Evolutionary conservation across 2,888 invertebrate species (phyloP), one percentile per base, ranked within the genome.

Genomic region (Phymatocera aterrima): DNA sequence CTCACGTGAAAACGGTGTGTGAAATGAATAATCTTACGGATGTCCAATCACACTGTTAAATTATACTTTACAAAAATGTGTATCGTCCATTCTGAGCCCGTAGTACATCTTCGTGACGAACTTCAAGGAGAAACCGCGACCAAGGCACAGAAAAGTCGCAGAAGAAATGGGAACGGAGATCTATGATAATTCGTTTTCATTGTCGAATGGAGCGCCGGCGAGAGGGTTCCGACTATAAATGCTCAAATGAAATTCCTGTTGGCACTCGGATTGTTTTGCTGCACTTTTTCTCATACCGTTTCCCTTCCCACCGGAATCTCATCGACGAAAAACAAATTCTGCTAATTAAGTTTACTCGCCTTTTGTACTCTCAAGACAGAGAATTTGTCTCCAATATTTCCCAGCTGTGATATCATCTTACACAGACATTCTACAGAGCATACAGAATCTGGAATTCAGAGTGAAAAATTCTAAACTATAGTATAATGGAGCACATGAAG

Each of bases 161-260:
- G 15, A n/a, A 8, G 28, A 34, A 48, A 34, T n/a, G 70, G 48
- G 31, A 24, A 34, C 31, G 31, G 72, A 46, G 43, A 46, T 24
- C 48, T 72, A 72, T 72, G 72, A 72, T 72, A 48, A 72, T 72
- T 72, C 34, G 72, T 72, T 72, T 72, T 72, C 72, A 72, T 72
- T 72, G 72, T 72, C 34, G 72, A 72, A 34, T 72, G 51, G 51
- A 51, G 10, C 51, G 34, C n/a, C 51, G 18, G 51, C 72, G 51
- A 72, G 51, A 72, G 72, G 48, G 51, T 18, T 34, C 18, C 51
- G 48, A 34, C 18, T 48, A 51, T 51, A 51, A 72, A 51, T 72
- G 72, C 51, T 6, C 34, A 24, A 68, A 43, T 51, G 51, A 72
- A 51, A 51, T 72, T 72, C 70, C 31, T 31, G 31, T 70, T 48